phyloP scores from a whole-genome alignment of 2,797 vertebrate genomes.

The Onychomys torridus region DNA sequence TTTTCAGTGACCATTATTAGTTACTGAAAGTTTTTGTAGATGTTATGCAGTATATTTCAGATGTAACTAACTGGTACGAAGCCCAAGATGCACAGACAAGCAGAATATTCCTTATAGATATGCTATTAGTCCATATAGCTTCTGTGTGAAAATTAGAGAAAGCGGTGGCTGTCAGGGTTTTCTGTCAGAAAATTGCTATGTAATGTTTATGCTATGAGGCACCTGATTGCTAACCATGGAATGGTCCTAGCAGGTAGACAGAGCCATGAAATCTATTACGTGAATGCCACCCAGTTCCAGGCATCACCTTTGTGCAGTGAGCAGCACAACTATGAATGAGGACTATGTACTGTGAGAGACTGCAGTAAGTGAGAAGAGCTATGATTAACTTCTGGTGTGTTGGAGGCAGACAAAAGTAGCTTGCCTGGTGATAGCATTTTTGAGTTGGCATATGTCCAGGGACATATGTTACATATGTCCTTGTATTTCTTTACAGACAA shows the following conservation, averaged over 20 bases:
- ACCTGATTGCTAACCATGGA: neutral
- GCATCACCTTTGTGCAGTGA: neutral
- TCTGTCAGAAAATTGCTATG: neutral
- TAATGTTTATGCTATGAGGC: neutral
- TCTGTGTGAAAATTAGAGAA: neutral
- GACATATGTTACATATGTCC: neutral
- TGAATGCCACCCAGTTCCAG: neutral
- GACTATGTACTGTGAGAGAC: neutral
- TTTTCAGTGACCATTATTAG: neutral
- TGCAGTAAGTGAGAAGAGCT: neutral
- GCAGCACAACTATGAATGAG: neutral
- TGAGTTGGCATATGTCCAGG: neutral
- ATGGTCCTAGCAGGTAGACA: neutral
- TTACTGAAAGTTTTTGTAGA: neutral
- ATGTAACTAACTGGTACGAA: neutral
- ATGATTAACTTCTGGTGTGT: neutral
- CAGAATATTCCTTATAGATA: neutral
- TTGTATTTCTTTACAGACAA: constrained; percentile 13
- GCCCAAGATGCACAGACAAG: neutral
- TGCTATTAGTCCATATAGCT: neutral
- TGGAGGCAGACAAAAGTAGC: neutral
- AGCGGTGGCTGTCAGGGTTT: neutral
- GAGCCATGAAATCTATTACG: neutral
- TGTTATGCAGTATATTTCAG: constrained; percentile 30
- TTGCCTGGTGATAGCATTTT: neutral